Conservation (phyloP, 2,888 invertebrate species). For the Taenaris catops region DNA sequence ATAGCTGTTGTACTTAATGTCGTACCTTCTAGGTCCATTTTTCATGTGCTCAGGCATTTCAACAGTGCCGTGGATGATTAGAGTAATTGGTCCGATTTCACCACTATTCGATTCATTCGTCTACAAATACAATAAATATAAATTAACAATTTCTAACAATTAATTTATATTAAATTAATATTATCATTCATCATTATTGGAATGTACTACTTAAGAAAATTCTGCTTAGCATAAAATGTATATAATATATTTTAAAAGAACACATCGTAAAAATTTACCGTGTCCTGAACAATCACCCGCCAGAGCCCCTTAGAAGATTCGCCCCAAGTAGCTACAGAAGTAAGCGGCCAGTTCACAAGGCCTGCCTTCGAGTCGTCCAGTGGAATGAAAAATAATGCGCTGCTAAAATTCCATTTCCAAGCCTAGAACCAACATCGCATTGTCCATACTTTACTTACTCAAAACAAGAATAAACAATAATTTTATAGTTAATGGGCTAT, state of each 20-base stretch:
- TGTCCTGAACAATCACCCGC: conserved; percentile 71
- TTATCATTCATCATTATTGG: no score
- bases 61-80: conserved; percentile 86
- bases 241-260: no score
- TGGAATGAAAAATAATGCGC: no score
- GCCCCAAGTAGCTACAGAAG: conserved; percentile 95
- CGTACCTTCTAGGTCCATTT: conserved; percentile 74
- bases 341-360: conserved; percentile 91
- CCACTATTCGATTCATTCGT: conserved; percentile 75
- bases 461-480: no score
- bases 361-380: conserved; percentile 85
- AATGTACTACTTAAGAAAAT: no score
- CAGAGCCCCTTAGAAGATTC: conserved; percentile 87
- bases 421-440: no score
- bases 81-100: conserved; percentile 72
- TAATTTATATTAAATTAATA: neutral
- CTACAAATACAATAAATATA: no score
- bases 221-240: no score
- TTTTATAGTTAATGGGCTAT: no score
- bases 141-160: no score
- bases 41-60: conserved; percentile 82
- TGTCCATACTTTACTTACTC: no score
- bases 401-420: no score
- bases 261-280: conserved; percentile 48
- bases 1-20: conserved; percentile 67